phyloP scores from a whole-genome alignment of 2,888 invertebrate genomes.

The Tiphia femorata region DNA sequence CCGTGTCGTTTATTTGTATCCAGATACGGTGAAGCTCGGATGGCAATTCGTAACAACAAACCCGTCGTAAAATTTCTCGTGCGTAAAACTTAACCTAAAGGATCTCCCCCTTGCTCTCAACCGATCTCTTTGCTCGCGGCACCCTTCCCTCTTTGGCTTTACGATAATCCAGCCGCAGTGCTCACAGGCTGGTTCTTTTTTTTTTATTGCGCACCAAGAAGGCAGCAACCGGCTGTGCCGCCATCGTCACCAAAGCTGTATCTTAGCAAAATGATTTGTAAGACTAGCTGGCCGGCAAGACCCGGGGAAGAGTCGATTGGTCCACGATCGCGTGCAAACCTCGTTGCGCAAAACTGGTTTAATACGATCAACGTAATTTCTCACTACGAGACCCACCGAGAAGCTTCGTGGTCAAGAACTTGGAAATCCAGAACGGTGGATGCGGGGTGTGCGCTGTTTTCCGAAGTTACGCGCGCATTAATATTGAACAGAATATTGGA shows the following conservation, averaged over 20 bases:
- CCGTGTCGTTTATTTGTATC: conserved; percentile 30
- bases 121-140: conserved; percentile 33
- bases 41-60: conserved; percentile 56
- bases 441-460: no score
- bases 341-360: no score
- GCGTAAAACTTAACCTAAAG: conserved; percentile 34
- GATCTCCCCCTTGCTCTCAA: conserved; percentile 23
- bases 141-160: conserved; percentile 21
- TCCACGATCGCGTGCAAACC: no score
- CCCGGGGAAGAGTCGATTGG: no score
- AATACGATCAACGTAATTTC: no score
- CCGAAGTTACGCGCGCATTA: no score
- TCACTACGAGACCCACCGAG: no score
- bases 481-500: no score
- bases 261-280: conserved; percentile 50
- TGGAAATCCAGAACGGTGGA: not conserved
- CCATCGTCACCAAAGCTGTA: conserved; percentile 30
- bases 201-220: conserved; percentile 42
- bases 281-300: conserved; percentile 23
- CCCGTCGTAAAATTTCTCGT: conserved; percentile 41
- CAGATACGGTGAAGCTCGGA: conserved; percentile 28
- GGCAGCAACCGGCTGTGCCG: conserved; percentile 29
- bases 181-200: conserved; percentile 35
- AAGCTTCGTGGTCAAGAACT: no score
- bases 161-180: conserved; percentile 57